Evolutionary conservation across 2,797 vertebrate species (phyloP).

Genomic region (Melanotaenia boesemani): DNA sequence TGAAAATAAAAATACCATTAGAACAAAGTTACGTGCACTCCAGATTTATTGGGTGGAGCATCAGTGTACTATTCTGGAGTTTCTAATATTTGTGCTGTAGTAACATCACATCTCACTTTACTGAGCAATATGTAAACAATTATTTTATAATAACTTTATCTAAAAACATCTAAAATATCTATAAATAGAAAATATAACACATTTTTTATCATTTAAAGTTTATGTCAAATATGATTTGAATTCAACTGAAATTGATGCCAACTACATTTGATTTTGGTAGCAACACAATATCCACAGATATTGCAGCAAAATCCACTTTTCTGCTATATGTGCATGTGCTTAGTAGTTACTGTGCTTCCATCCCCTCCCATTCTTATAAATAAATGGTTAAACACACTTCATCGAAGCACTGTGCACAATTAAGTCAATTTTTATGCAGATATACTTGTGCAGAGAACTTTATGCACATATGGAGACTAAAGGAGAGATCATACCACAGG

Average conservation of each 20-base stretch:
- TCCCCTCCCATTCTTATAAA: background rate
- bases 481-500: slow-evolving; percentile 8
- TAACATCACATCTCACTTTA: background rate
- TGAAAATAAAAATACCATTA: background rate
- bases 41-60: background rate
- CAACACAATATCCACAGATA: background rate
- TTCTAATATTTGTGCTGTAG: background rate
- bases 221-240: background rate
- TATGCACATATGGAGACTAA: background rate
- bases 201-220: background rate
- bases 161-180: background rate
- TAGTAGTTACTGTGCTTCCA: background rate
- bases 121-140: background rate
- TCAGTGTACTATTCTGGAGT: background rate
- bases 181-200: background rate
- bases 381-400: slow-evolving; percentile 12
- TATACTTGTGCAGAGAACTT: slow-evolving; percentile 9
- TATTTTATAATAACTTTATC: background rate
- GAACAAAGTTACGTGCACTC: background rate
- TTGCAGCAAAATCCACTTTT: background rate
- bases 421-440: slow-evolving; percentile 10
- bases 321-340: background rate
- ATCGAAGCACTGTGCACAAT: slow-evolving; percentile 7
- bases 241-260: background rate
- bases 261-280: background rate